Base-by-base conservation (phyloP, 2,113 vertebrate species). In the Prionailurus viverrinus region DNA sequence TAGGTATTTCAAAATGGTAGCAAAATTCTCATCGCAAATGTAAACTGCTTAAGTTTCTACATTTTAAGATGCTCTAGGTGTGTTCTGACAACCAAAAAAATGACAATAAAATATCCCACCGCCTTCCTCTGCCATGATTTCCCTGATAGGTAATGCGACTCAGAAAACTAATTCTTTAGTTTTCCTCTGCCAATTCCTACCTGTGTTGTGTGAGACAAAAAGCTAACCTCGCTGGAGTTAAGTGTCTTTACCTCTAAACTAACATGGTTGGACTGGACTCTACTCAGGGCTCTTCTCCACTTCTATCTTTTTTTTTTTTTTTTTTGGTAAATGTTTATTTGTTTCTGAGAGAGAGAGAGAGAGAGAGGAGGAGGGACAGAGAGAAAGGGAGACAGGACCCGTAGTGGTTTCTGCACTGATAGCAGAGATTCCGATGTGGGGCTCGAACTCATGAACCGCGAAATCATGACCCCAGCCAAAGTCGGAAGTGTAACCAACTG, bases 1-100 rank as follows among this genome's bases (percentile, higher is more conserved):
- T 41, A 48, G 10, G 11, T 63, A 74, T 19, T 96, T 83, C 69
- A 91, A 97, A 95, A 87, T n/a, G 41, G 41, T 63, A 93, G n/a
- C 71, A 85, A 96, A 89, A 53, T 78, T 85, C 51, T 92, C 71
- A 93, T 5, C 16, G 5, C 14, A 51, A 97, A 82, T 66, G 66
- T 55, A 91, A 96, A 96, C 23, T 36, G 53, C 39, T 96, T 93
- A 89, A 51, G 23, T 69, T 95, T 76, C 51, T 76, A 91, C 68
- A 61, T 78, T 58, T 90, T 94, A 84, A 92, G 41, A 80, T 87
- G 80, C 0, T 91, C 2, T 25, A 39, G 19, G 51, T 96, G n/a
- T 39, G 9, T 86, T 83, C 90, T 93, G 48, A 83, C 48, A 79
- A 69, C 39, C 69, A 69, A 71, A 94, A 90, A 90, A 51, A 21